Percentiles rank a stretch among this genome's conserved stretches.
Conservation (phyloP, 2,888 invertebrate genomes). For the Pterobdella sp. region DNA sequence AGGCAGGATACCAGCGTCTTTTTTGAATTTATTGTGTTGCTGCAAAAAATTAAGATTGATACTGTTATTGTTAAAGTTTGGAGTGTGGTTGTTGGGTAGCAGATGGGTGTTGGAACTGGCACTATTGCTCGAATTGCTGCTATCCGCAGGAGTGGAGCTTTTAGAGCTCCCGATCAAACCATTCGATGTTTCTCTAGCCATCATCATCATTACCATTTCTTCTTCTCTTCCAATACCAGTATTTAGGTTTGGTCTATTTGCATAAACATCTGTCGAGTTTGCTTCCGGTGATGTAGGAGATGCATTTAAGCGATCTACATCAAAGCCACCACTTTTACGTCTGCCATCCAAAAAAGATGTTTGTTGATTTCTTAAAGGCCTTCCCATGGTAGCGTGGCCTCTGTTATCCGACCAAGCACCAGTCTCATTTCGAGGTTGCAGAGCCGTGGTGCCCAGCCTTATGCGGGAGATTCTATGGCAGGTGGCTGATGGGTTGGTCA, state of each 20-base stretch:
- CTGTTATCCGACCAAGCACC: slow-evolving; percentile 18
- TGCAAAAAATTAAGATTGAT: not conserved
- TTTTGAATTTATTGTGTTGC: not conserved
- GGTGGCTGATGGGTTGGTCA: slow-evolving; percentile 26
- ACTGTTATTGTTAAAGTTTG: not conserved
- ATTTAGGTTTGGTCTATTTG: not conserved
- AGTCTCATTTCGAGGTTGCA: slow-evolving; percentile 24
- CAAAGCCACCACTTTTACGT: slow-evolving; percentile 24
- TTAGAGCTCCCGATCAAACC: slow-evolving; percentile 11
- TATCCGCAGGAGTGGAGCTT: slow-evolving; percentile 26
- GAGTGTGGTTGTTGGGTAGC: slow-evolving; percentile 3
- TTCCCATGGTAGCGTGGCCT: slow-evolving; percentile 28
- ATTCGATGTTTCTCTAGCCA: slow-evolving; percentile 7
- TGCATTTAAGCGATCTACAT: not conserved
- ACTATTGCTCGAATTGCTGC: slow-evolving; percentile 29
- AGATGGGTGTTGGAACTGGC: slow-evolving; percentile 22
- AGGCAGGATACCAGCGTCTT: slow-evolving; percentile 13
- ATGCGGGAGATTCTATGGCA: slow-evolving; percentile 29
- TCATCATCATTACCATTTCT: slow-evolving; percentile 13
- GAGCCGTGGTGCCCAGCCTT: slow-evolving; percentile 28
- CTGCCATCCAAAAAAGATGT: slow-evolving; percentile 5
- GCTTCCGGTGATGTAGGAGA: slow-evolving; percentile 15
- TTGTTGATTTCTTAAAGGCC: slow-evolving; percentile 20
- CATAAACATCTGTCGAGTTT: not conserved
- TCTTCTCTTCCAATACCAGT: not conserved